A percentile compares a stretch with the other conserved stretches of the same genome.
These are phyloP conservation scores for Panthera tigris DNA, from an alignment of 2,113 vertebrate genomes.

Conservation along the genomic window DNA sequence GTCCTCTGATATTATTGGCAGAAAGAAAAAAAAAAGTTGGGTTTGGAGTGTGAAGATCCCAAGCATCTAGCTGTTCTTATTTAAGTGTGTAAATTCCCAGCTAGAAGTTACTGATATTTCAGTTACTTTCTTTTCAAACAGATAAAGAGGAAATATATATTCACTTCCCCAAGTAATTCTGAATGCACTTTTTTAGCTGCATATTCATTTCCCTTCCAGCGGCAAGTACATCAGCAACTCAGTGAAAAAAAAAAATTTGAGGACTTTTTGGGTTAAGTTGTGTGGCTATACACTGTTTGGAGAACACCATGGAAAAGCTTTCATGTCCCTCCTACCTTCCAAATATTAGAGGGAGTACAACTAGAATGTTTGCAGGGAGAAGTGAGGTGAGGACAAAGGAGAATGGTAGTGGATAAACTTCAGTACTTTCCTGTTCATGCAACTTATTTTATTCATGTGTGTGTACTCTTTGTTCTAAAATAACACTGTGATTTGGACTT, in stretches of 20 bases:
- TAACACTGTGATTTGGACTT: slow-evolving; percentile 10
- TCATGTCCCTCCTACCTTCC: slow-evolving; percentile 7
- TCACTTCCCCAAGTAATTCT: background rate
- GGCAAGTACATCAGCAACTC: slow-evolving; percentile 50
- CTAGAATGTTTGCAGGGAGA: background rate
- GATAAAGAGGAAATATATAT: slow-evolving; percentile 35
- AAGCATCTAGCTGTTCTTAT: slow-evolving; percentile 46
- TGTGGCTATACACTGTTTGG: slow-evolving; percentile 55
- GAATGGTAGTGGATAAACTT: background rate
- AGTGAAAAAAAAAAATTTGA: background rate
- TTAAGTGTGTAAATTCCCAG: slow-evolving; percentile 48
- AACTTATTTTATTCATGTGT: background rate
- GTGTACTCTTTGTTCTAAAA: slow-evolving; percentile 30
- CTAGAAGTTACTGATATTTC: slow-evolving; percentile 52
- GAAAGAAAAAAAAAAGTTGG: slow-evolving; percentile 36
- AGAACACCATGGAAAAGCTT: slow-evolving; percentile 43
- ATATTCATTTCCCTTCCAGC: background rate
- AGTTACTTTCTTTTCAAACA: slow-evolving; percentile 42
- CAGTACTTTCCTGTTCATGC: slow-evolving; percentile 14
- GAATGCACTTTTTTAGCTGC: slow-evolving; percentile 25
- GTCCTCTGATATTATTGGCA: slow-evolving; percentile 42
- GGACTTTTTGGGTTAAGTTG: slow-evolving; percentile 30
- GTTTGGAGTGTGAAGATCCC: slow-evolving; percentile 34
- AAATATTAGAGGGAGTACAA: slow-evolving; percentile 47
- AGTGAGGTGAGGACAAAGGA: background rate